Evolutionary conservation across 2,888 invertebrate species (phyloP).

Genomic region (Hydrotaea cyrtoneurina): DNA sequence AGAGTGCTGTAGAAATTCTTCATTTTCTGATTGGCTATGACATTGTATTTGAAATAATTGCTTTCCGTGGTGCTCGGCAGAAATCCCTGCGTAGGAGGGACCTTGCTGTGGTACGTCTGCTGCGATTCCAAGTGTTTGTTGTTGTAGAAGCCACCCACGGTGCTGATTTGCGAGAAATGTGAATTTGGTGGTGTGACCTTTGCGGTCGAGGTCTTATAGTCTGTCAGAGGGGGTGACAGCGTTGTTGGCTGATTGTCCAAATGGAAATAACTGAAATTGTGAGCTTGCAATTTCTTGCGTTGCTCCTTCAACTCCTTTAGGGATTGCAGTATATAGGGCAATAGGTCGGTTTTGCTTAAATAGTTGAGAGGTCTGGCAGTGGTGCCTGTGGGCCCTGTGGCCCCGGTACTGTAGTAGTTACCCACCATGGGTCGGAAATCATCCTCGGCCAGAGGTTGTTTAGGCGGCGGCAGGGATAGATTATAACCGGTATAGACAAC

Average conservation of each 20-base stretch:
- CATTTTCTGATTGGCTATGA: slow-evolving; percentile 80
- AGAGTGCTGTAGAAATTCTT: slow-evolving; percentile 74
- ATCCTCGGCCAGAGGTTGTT: slow-evolving; percentile 68
- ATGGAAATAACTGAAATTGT: slow-evolving; percentile 81
- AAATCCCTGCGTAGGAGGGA: slow-evolving; percentile 62
- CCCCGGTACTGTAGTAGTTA: slow-evolving; percentile 65
- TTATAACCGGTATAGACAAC: slow-evolving; percentile 74
- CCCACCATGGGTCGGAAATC: slow-evolving; percentile 75
- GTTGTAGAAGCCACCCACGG: slow-evolving; percentile 84
- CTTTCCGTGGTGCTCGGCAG: slow-evolving; percentile 76
- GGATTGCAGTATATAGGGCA: slow-evolving; percentile 77
- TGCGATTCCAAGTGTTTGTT: slow-evolving; percentile 67
- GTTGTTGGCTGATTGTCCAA: slow-evolving; percentile 74
- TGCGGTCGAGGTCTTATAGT: slow-evolving; percentile 57
- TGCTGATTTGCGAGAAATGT: slow-evolving; percentile 83
- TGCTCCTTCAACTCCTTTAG: slow-evolving; percentile 77
- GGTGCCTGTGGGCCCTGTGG: slow-evolving; percentile 65
- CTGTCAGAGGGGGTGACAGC: slow-evolving; percentile 54
- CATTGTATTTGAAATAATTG: slow-evolving; percentile 79
- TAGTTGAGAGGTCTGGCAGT: slow-evolving; percentile 68
- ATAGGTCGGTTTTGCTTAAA: slow-evolving; percentile 72
- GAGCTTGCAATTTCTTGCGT: slow-evolving; percentile 74
- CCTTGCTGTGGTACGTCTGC: slow-evolving; percentile 50
- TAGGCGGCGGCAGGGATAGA: slow-evolving; percentile 74
- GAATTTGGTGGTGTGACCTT: slow-evolving; percentile 82